These are phyloP conservation scores for Artibeus jamaicensis DNA, from an alignment of 2,797 vertebrate species.

Conservation along the genomic window DNA sequence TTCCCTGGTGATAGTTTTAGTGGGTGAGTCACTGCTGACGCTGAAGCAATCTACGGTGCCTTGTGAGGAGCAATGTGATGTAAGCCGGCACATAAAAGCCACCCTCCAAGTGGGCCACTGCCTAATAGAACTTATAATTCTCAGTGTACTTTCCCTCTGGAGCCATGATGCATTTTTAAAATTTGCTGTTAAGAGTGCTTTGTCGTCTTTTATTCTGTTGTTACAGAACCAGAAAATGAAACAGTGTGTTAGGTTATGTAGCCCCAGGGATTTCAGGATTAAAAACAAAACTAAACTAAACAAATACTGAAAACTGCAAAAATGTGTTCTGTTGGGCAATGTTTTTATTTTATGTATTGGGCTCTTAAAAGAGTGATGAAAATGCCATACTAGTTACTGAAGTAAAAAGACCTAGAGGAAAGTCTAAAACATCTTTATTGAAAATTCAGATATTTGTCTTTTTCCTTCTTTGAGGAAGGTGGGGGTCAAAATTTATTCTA, in stretches of 20 bases:
- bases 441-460: constrained; percentile 49
- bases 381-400: constrained; percentile 31
- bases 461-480: constrained; percentile 47
- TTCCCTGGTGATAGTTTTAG: constrained; percentile 37
- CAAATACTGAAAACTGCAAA: not conserved
- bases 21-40: constrained; percentile 48
- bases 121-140: constrained; percentile 76
- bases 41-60: constrained; percentile 3
- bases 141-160: constrained; percentile 73
- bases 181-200: constrained; percentile 69
- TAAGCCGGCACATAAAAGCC: constrained; percentile 26
- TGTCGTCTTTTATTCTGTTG: constrained; percentile 77
- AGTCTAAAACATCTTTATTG: not conserved
- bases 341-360: constrained; percentile 69
- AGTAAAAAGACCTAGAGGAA: constrained; percentile 40
- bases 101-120: constrained; percentile 48
- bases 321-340: not conserved
- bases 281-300: constrained; percentile 42
- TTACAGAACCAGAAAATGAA: constrained; percentile 75
- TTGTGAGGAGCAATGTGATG: not conserved
- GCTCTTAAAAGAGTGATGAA: constrained; percentile 68
- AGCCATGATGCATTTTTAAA: constrained; percentile 70
- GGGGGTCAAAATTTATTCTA: constrained; percentile 27
- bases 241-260: constrained; percentile 67
- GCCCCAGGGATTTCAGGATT: constrained; percentile 70